Evolutionary conservation across 2,888 invertebrate genomes (phyloP), one percentile per base, ranked within the genome.

Genomic region (Sinohyriopsis cumingii): DNA sequence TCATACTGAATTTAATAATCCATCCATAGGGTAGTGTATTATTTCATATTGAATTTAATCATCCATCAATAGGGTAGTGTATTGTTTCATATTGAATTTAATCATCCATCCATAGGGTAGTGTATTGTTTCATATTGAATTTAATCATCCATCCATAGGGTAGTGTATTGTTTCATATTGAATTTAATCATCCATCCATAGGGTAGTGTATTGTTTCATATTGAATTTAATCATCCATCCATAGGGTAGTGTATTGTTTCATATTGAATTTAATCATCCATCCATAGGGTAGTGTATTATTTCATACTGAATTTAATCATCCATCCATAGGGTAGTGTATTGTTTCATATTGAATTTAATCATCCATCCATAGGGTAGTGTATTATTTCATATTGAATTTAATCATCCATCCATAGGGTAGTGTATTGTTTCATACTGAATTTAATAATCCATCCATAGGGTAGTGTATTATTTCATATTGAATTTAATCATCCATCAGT

Each of bases 281-380:
- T 95, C 95, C 76, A 91, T 97, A 19, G 92, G 91, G 95, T 95
- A 89, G 86, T 45, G 45, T 45, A 45, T 45, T 45, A 45, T 45
- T 45, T 45, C 45, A 45, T 45, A 15, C 15, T 45, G 7, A 33
- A 33, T 33, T 33, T 9, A 33, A 9, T 56, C 97, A 97, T 92
- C 94, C 94, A 67, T 95, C 95, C 76, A 91, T 97, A 19, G 92
- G 91, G 95, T 95, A 89, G 86, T 45, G 45, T 45, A 45, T 45
- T 45, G 15, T 45, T 45, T 45, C 45, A 45, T 45, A 15, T 45
- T 45, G 7, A 33, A 33, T 33, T 33, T 9, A 33, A 9, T 56
- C 97, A 97, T 92, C 94, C 94, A 67, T 95, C 95, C 76, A 91
- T 97, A 19, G 92, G 91, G 95, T 95, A 89, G 86, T 45, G 45